Percentiles rank a stretch among this genome's conserved stretches.
phyloP scores from a whole-genome alignment of 2,797 vertebrate species.

The Acipenser transmontanus region DNA sequence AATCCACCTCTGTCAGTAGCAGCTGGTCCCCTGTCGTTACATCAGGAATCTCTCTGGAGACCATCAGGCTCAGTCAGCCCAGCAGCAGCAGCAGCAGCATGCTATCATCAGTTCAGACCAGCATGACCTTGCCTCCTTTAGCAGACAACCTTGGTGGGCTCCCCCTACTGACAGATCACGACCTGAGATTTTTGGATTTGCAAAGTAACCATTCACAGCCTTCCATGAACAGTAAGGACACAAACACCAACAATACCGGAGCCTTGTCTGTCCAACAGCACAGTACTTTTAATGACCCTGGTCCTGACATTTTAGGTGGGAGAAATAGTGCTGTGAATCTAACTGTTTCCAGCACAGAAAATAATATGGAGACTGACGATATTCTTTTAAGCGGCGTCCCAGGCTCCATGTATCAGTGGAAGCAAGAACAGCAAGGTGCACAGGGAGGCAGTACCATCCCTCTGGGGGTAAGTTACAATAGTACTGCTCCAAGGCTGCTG shows the following conservation, averaged over 20 bases:
- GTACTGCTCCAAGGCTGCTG: conserved; percentile 28
- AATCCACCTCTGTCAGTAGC: conserved; percentile 27
- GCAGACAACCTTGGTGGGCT: conserved; percentile 28
- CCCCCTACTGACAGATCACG: conserved; percentile 43
- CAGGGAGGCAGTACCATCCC: conserved; percentile 14
- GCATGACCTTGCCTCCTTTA: conserved; percentile 11
- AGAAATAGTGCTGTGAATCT: conserved; percentile 29
- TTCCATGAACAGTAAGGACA: conserved; percentile 28
- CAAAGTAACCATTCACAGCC: conserved; percentile 24
- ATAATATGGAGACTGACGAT: conserved; percentile 58
- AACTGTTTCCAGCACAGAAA: conserved; percentile 31
- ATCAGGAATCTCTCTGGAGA: conserved; percentile 41
- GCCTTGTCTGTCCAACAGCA: conserved; percentile 29
- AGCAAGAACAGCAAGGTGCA: conserved; percentile 52
- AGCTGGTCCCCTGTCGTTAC: conserved; percentile 1
- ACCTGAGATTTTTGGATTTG: conserved; percentile 53
- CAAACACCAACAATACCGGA: conserved; percentile 45
- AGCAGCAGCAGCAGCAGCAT: conserved; percentile 28
- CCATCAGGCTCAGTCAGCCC: conserved; percentile 39
- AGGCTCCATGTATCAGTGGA: conserved; percentile 44
- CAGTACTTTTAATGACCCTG: conserved; percentile 36
- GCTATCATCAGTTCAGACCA: conserved; percentile 21
- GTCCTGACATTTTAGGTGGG: conserved; percentile 37
- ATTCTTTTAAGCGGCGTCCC: conserved; percentile 53
- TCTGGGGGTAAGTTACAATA: conserved; percentile 26